A percentile compares a stretch with the other conserved stretches of the same genome.
Evolutionary conservation across 2,888 invertebrate genomes (phyloP).

Genomic region (Trichacis sp.): DNA sequence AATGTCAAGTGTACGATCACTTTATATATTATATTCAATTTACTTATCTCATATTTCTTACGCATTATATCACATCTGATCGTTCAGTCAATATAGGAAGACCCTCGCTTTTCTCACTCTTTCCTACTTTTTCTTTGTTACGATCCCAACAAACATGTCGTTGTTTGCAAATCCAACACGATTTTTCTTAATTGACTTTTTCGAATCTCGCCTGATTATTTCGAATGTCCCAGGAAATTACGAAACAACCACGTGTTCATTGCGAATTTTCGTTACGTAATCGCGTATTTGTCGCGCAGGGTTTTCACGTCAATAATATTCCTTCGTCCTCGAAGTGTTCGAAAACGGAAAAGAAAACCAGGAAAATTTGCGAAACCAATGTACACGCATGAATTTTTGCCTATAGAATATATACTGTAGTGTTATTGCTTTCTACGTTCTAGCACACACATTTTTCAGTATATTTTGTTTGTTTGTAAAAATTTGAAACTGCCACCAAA

Average conservation of each 20-base stretch:
- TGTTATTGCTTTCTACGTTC: constrained; percentile 47
- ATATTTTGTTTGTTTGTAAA: constrained; percentile 58
- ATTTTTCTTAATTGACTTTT: no score
- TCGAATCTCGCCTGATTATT: no score
- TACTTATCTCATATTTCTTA: constrained; percentile 64
- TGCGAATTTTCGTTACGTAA: no score
- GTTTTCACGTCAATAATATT: constrained; percentile 21
- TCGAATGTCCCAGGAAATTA: no score
- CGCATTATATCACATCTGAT: constrained; percentile 69
- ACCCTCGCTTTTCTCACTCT: constrained; percentile 63
- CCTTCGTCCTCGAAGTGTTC: no score
- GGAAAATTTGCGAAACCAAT: constrained; percentile 14
- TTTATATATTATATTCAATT: constrained; percentile 57
- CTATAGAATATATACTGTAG: constrained; percentile 23
- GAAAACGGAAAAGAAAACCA: background rate
- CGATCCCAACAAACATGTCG: no score
- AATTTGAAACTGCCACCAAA: constrained; percentile 67
- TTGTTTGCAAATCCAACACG: no score
- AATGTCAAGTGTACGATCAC: constrained; percentile 56
- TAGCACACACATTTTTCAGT: constrained; percentile 54
- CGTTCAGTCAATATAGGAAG: constrained; percentile 70
- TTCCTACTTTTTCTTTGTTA: no score
- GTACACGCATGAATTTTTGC: no score
- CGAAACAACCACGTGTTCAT: constrained; percentile 26
- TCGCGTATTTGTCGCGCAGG: constrained; percentile 33